Percentiles rank a stretch among this genome's conserved stretches.
phyloP scores from a whole-genome alignment of 2,888 invertebrate species.

The Agrochola lychnidis region DNA sequence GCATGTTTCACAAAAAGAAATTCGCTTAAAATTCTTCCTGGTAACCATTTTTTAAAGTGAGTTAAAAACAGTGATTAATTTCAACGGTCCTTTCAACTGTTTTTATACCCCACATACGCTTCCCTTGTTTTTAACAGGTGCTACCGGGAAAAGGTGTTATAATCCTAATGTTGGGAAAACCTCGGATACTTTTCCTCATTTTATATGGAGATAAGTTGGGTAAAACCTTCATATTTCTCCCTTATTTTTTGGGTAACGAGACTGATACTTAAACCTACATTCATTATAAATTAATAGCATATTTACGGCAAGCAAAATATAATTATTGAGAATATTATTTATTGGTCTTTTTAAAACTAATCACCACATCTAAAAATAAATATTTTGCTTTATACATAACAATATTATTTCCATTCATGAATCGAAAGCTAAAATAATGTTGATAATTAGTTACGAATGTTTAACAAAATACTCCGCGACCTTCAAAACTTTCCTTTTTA shows the following conservation, averaged over 20 bases:
- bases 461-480: slow-evolving; percentile 38
- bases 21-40: not conserved
- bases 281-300: not conserved
- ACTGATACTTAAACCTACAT: not conserved
- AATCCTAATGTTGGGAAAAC: slow-evolving; percentile 49
- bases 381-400: not conserved
- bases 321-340: not conserved
- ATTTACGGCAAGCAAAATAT: not conserved
- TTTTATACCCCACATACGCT: slow-evolving; percentile 24
- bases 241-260: not conserved
- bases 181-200: slow-evolving; percentile 34
- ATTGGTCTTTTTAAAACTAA: not conserved
- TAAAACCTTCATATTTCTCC: slow-evolving; percentile 9
- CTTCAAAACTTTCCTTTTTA: slow-evolving; percentile 55
- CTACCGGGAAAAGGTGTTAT: slow-evolving; percentile 46
- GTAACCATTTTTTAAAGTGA: slow-evolving; percentile 3
- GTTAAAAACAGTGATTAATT: slow-evolving; percentile 27
- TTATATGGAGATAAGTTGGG: slow-evolving; percentile 35
- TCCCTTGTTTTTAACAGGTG: slow-evolving; percentile 45
- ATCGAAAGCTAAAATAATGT: slow-evolving; percentile 13
- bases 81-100: slow-evolving; percentile 19
- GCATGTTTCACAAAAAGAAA: not conserved
- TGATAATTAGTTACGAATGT: slow-evolving; percentile 18
- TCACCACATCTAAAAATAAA: not conserved
- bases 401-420: not conserved